Conservation (phyloP, 2,888 invertebrate species). For the Drosophila incognita region DNA sequence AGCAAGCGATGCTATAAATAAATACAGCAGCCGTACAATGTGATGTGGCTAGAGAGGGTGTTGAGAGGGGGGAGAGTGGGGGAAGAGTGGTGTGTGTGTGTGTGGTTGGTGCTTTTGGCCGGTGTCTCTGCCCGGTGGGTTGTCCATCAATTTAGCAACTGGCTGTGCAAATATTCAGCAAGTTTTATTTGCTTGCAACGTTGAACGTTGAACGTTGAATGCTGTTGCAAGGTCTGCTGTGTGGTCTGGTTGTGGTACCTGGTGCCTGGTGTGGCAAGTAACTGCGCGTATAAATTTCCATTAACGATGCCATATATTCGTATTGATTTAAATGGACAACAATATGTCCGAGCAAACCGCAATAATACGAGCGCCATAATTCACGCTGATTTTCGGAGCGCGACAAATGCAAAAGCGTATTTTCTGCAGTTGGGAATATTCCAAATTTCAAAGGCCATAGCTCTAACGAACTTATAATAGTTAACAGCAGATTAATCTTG, state of each 20-base stretch:
- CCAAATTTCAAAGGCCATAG: background rate
- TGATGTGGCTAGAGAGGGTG: background rate
- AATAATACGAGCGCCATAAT: conserved; percentile 66
- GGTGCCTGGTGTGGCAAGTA: conserved; percentile 48
- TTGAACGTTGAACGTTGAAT: conserved; percentile 21
- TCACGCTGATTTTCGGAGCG: conserved; percentile 53
- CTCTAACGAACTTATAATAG: conserved; percentile 77
- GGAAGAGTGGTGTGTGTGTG: background rate
- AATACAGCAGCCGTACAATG: conserved; percentile 59
- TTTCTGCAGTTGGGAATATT: background rate
- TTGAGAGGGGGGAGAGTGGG: too few relatives aligned
- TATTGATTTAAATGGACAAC: conserved; percentile 82
- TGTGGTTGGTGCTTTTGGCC: conserved; percentile 11
- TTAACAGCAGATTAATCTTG: conserved; percentile 69
- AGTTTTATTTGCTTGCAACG: conserved; percentile 72
- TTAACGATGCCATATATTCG: conserved; percentile 79
- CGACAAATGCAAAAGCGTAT: conserved; percentile 10
- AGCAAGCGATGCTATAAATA: conserved; percentile 70
- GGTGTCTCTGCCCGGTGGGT: conserved; percentile 61
- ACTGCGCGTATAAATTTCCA: conserved; percentile 81
- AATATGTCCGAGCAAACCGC: conserved; percentile 70
- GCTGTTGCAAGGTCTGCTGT: conserved; percentile 40
- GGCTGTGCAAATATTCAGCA: conserved; percentile 74
- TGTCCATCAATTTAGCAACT: conserved; percentile 79
- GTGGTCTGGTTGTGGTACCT: conserved; percentile 23